phyloP scores from a whole-genome alignment of 35 echinoderm and acorn worm genomes.

The Holothuria glaberrima region DNA sequence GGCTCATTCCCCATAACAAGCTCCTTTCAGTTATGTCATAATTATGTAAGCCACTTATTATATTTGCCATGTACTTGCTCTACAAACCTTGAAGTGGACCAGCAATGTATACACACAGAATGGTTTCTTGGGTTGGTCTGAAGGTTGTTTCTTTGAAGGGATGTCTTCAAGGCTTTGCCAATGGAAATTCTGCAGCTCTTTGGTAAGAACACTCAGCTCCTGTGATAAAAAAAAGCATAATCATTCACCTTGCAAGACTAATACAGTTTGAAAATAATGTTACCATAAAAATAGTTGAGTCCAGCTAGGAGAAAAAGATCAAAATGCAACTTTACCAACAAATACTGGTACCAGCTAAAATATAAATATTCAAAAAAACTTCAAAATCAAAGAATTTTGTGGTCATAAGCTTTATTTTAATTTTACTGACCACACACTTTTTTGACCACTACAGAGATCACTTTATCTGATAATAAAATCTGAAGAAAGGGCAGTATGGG shows the following conservation, averaged over 20 bases:
- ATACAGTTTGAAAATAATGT: background rate
- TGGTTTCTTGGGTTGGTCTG: constrained; percentile 25
- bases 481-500: no score
- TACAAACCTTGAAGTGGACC: constrained; percentile 43
- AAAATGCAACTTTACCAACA: no score
- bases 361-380: background rate
- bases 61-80: background rate
- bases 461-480: no score
- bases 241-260: background rate
- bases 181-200: constrained; percentile 37
- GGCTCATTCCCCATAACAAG: no score
- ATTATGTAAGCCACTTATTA: no score
- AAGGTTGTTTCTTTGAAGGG: background rate
- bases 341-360: background rate
- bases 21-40: no score
- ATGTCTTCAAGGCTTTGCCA: constrained; percentile 48
- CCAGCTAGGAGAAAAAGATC: background rate
- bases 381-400: background rate
- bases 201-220: constrained; percentile 32
- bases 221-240: background rate
- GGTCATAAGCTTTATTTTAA: no score
- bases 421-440: no score
- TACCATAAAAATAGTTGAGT: background rate
- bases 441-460: no score
- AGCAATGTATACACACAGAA: constrained; percentile 30